Evolutionary conservation across 30 jellyfish, hydroid and myxozoan species (phyloP).

Genomic region (Pseudorhiza aurosa): DNA sequence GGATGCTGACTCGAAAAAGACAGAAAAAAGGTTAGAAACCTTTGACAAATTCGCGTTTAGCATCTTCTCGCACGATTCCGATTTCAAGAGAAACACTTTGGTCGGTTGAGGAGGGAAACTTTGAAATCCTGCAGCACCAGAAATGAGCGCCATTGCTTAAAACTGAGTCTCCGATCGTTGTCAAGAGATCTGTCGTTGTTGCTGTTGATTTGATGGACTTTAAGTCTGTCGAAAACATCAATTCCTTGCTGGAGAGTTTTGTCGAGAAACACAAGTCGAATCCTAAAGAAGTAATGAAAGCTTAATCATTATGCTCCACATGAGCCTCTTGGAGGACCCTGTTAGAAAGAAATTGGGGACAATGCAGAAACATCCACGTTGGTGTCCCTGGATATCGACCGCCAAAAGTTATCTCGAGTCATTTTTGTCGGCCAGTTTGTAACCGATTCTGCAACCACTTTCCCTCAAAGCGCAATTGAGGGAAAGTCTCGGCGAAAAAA

Average conservation of each 20-base stretch:
- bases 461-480: too few species aligned
- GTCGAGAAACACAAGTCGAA: constrained; percentile 42
- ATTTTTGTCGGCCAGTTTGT: too few species aligned
- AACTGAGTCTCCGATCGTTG: constrained; percentile 23
- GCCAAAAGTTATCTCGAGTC: too few species aligned
- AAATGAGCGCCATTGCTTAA: constrained; percentile 44
- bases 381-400: too few species aligned
- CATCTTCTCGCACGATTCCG: background rate
- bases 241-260: constrained; percentile 27
- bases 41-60: background rate
- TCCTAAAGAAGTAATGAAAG: too few species aligned
- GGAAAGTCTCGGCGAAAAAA: too few species aligned
- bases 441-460: too few species aligned
- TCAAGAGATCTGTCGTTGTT: background rate
- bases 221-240: constrained; percentile 52
- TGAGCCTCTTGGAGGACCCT: too few species aligned
- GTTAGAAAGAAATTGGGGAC: too few species aligned
- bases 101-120: constrained; percentile 12
- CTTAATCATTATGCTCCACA: too few species aligned
- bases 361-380: too few species aligned
- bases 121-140: constrained; percentile 31
- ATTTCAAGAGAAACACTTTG: background rate
- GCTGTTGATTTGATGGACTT: constrained; percentile 10
- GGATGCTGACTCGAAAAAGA: too few species aligned
- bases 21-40: background rate